Evolutionary conservation across 2,888 invertebrate species (phyloP).

Genomic region (Parasteatoda lunata): DNA sequence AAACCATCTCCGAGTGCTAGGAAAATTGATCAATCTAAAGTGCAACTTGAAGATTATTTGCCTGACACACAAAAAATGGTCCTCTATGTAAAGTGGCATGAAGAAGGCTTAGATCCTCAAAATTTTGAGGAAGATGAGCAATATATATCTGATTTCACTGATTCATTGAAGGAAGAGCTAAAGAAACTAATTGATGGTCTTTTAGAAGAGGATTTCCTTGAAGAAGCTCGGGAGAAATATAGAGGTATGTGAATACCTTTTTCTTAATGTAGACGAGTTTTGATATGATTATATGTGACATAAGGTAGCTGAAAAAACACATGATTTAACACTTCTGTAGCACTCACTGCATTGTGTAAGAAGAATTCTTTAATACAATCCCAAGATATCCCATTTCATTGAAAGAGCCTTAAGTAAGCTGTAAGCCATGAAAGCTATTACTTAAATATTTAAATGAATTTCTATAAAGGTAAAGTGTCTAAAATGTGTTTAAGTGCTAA

Average conservation of each 20-base stretch:
- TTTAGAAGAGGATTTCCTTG: slow-evolving; percentile 79
- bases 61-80: slow-evolving; percentile 73
- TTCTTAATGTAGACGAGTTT: not conserved
- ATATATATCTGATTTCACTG: slow-evolving; percentile 80
- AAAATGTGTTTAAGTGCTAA: no score
- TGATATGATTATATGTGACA: no score
- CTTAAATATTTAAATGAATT: no score
- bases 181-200: slow-evolving; percentile 82
- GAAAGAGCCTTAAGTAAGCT: no score
- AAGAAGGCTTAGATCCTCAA: slow-evolving; percentile 76
- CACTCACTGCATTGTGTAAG: no score
- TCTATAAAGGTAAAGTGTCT: no score
- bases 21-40: slow-evolving; percentile 54
- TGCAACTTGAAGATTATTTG: slow-evolving; percentile 64
- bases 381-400: no score
- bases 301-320: no score
- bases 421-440: no score
- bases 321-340: no score
- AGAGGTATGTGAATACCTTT: slow-evolving; percentile 37
- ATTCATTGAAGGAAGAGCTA: slow-evolving; percentile 82
- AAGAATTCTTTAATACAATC: no score
- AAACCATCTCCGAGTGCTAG: slow-evolving; percentile 72
- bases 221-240: slow-evolving; percentile 64
- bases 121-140: slow-evolving; percentile 78
- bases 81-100: slow-evolving; percentile 78